Percentiles rank a stretch among this genome's conserved stretches.
Evolutionary conservation across 1,140 invertebrate genomes (phyloP).

Genomic region (Penaeus vannamei): DNA sequence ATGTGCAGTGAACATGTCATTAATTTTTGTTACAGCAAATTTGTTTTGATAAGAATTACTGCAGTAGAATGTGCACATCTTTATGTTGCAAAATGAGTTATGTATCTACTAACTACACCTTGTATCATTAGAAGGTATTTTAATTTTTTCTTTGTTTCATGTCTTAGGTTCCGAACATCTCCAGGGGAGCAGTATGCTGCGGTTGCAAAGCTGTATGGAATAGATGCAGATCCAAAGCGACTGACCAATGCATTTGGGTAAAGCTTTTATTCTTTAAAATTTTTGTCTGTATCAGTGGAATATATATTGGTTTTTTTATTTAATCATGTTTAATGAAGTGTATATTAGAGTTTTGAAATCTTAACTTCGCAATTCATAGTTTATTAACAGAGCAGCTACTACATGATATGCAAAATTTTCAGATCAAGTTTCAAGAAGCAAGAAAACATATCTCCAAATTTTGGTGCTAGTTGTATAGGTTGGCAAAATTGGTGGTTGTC

Average conservation of each 20-base stretch:
- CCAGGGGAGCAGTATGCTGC: conserved; percentile 57
- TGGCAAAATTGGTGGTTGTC: conserved; percentile 61
- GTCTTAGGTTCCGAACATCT: conserved; percentile 39
- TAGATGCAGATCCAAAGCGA: conserved; percentile 40
- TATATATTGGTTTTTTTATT: conserved; percentile 9
- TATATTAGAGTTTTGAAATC: too few relatives aligned
- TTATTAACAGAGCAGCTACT: too few relatives aligned
- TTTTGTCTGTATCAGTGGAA: not conserved
- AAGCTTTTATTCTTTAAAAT: not conserved
- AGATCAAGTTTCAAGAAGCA: conserved; percentile 47
- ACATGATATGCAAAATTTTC: not conserved
- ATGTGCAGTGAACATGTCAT: too few relatives aligned
- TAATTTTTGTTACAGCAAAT: too few relatives aligned
- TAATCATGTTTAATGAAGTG: not conserved
- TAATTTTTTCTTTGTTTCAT: not conserved
- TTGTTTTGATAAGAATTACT: too few relatives aligned
- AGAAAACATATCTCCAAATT: conserved; percentile 40
- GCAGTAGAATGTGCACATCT: too few relatives aligned
- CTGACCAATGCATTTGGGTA: conserved; percentile 53
- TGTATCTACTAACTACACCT: too few relatives aligned
- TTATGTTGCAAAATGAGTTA: too few relatives aligned
- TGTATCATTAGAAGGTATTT: too few relatives aligned
- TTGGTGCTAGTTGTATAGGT: conserved; percentile 38
- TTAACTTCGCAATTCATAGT: too few relatives aligned
- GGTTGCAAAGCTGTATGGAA: conserved; percentile 45